Evolutionary conservation across 2,797 vertebrate species (phyloP).

Genomic region (Lutjanus argentimaculatus): DNA sequence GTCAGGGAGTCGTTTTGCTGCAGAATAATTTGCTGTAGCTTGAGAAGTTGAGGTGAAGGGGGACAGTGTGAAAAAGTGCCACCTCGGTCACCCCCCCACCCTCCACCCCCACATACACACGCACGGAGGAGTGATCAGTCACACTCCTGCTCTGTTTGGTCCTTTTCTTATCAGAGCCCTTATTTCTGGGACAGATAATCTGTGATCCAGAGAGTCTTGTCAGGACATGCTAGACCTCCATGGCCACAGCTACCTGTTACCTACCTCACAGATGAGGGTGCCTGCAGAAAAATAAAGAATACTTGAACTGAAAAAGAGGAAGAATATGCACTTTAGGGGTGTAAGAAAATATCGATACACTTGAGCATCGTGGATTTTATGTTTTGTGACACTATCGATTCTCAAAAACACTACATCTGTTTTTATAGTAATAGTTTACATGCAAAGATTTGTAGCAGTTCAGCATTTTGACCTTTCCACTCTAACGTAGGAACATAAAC

Average conservation of each 20-base stretch:
- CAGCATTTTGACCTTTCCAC: no score
- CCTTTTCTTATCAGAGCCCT: conserved; percentile 54
- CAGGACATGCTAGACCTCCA: conserved; percentile 60
- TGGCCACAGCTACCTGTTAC: conserved; percentile 67
- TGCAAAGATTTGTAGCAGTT: no score
- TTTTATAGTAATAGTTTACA: no score
- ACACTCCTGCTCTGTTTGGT: conserved; percentile 37
- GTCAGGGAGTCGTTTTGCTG: conserved; percentile 17
- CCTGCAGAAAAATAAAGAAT: conserved; percentile 55
- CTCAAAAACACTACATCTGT: no score
- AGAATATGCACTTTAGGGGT: no score
- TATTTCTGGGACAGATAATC: conserved; percentile 50
- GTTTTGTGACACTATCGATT: no score
- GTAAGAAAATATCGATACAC: no score
- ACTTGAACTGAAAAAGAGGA: conserved; percentile 1
- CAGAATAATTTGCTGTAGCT: neutral
- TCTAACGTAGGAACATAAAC: no score
- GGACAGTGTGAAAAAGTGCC: conserved; percentile 6
- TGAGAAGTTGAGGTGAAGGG: conserved; percentile 16
- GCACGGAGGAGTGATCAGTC: conserved; percentile 38
- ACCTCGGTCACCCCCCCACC: neutral
- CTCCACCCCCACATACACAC: no score
- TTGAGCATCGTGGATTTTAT: no score
- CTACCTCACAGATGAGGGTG: conserved; percentile 64
- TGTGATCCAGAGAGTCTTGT: conserved; percentile 61